Evolutionary conservation across 1,140 invertebrate species (phyloP), one percentile per base, ranked within the genome.

Genomic region (Drosophila leontia): DNA sequence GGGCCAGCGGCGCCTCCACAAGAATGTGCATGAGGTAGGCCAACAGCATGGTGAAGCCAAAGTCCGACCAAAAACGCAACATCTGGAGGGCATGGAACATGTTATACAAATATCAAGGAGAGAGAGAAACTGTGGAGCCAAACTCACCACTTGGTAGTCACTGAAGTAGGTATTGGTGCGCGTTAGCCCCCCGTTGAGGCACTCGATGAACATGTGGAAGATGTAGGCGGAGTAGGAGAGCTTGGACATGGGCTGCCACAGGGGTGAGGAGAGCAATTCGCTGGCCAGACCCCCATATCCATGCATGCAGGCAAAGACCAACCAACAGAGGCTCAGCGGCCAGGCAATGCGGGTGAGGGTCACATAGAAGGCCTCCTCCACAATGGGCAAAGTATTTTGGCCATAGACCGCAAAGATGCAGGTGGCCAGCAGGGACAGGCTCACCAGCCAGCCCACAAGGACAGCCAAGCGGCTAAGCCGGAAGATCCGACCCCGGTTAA

Each of bases 231-330:
- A 93, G 61, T 94, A 94, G 1, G 94, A 94, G 1, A 94, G 78
- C 48, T 92, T 91, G 17, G 93, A 92, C 0, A 94, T 70, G 5
- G 94, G 78, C 76, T 94, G 94, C 94, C 94, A 94, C 37, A 94
- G 64, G 5, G 84, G 72, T 3, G 93, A 82, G 3, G 93, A 93
- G 19, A 94, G 63, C 12, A 94, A 92, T 88, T 92, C 93, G 58
- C 94, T 93, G 47, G 94, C 92, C 45, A 93, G 78, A 47, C 94
- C 96, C 74, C 95, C 96, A 81, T 95, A 95, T 32, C 95, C 95
- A 45, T 94, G 93, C 12, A 94, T 92, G 76, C 96, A 96, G 7
- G 95, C 95, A 53, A 96, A 95, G 12, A 96, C 94, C 7, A 97
- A 93, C 96, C 96, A 96, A 2, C 94, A 93, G 8, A 97, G 59